A percentile compares a stretch with the other conserved stretches of the same genome.
These are phyloP conservation scores for Mastomys natalensis DNA, from an alignment of 2,113 vertebrate genomes.

Conservation along the genomic window DNA sequence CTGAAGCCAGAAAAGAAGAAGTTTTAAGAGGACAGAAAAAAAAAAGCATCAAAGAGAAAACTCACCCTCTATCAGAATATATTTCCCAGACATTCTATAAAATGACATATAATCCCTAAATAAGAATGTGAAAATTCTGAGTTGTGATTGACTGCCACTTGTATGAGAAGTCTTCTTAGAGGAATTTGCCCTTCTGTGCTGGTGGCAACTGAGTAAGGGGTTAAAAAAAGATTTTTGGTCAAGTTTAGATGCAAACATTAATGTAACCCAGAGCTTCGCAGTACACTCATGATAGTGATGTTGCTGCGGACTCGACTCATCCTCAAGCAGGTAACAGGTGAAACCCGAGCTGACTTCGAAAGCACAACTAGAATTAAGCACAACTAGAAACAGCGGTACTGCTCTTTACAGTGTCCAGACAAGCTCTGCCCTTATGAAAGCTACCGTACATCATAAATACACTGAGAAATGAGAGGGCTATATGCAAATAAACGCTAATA, in stretches of 20 bases:
- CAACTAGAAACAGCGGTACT: slow-evolving; percentile 33
- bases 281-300: slow-evolving; percentile 74
- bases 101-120: slow-evolving; percentile 56
- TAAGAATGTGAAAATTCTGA: slow-evolving; percentile 80
- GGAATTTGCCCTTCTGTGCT: slow-evolving; percentile 80
- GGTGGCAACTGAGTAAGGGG: slow-evolving; percentile 77
- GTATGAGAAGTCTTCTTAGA: slow-evolving; percentile 83
- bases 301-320: slow-evolving; percentile 44
- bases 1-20: slow-evolving; percentile 46
- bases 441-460: slow-evolving; percentile 52
- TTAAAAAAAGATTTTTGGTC: slow-evolving; percentile 72
- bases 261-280: slow-evolving; percentile 72
- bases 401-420: slow-evolving; percentile 44
- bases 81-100: slow-evolving; percentile 48
- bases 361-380: slow-evolving; percentile 6
- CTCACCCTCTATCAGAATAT: slow-evolving; percentile 44
- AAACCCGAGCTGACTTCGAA: slow-evolving; percentile 68
- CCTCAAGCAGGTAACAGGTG: slow-evolving; percentile 60
- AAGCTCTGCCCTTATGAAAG: slow-evolving; percentile 59
- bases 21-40: slow-evolving; percentile 62
- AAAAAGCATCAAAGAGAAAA: slow-evolving; percentile 66
- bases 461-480: slow-evolving; percentile 52
- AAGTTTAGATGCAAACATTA: slow-evolving; percentile 79
- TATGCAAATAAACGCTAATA: slow-evolving; percentile 64
- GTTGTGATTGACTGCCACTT: slow-evolving; percentile 80